These are phyloP conservation scores for Corythoichthys intestinalis DNA, from an alignment of 2,113 vertebrate species.

Conservation along the genomic window DNA sequence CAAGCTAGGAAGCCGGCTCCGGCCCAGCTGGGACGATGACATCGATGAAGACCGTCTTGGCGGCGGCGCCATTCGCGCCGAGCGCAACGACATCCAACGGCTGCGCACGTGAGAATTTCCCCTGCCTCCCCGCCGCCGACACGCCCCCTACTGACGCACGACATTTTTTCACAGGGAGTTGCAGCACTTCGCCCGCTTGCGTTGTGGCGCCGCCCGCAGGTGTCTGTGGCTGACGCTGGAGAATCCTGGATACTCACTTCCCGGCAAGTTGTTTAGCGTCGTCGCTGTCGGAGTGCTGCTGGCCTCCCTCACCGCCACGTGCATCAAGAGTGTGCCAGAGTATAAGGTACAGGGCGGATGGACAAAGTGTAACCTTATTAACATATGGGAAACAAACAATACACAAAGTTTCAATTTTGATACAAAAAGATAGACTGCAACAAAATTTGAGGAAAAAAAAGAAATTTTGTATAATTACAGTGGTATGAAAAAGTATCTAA, in stretches of 20 bases:
- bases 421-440: no score
- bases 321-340: conserved; percentile 93
- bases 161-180: conserved; percentile 70
- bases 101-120: background rate
- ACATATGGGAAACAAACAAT: background rate
- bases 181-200: conserved; percentile 79
- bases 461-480: no score
- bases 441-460: no score
- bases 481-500: no score
- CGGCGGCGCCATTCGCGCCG: background rate
- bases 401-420: background rate
- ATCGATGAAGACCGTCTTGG: conserved; percentile 68
- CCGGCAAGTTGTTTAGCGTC: conserved; percentile 94
- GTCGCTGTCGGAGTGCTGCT: conserved; percentile 91
- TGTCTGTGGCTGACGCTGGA: conserved; percentile 96
- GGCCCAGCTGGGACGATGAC: conserved; percentile 90
- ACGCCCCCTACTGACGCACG: background rate
- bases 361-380: no score
- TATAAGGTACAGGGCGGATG: conserved; percentile 70
- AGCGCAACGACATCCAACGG: background rate
- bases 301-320: conserved; percentile 89
- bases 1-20: conserved; percentile 81
- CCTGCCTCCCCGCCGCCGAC: no score
- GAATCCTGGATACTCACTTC: conserved; percentile 95
- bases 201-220: conserved; percentile 81